phyloP scores from a whole-genome alignment of 1,140 invertebrate genomes.

The Aphelenchoides fujianensis region DNA sequence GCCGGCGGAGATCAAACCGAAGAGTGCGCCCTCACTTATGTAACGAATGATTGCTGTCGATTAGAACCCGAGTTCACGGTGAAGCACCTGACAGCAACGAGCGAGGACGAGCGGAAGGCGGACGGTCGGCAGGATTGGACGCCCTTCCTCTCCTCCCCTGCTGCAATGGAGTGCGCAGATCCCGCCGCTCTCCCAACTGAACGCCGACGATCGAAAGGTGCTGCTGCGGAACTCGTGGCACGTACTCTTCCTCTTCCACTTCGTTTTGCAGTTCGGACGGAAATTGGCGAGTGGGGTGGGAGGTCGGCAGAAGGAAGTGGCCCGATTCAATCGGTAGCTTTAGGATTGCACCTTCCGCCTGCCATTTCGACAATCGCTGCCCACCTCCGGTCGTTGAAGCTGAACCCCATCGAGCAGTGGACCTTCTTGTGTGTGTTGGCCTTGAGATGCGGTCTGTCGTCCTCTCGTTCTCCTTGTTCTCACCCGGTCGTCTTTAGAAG shows the following conservation, averaged over 20 bases:
- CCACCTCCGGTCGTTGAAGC: slow-evolving; percentile 14
- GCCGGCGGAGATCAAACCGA: background rate
- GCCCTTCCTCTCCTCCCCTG: slow-evolving; percentile 19
- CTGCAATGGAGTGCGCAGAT: slow-evolving; percentile 21
- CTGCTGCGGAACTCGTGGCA: slow-evolving; percentile 38
- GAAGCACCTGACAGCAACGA: background rate
- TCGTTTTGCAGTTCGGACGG: slow-evolving; percentile 20
- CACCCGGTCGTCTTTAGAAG: background rate
- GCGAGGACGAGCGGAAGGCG: slow-evolving; percentile 18
- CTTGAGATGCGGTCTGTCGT: slow-evolving; percentile 12
- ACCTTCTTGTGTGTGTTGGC: slow-evolving; percentile 21
- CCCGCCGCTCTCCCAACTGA: slow-evolving; percentile 20
- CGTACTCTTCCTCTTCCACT: slow-evolving; percentile 41
- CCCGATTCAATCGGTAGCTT: background rate
- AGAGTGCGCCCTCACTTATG: background rate
- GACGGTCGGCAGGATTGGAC: slow-evolving; percentile 17
- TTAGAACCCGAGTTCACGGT: slow-evolving; percentile 22
- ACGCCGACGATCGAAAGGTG: slow-evolving; percentile 21
- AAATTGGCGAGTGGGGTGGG: too few species aligned
- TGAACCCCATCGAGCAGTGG: slow-evolving; percentile 33
- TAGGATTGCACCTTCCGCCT: background rate
- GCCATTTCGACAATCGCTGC: background rate
- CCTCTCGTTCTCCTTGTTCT: background rate
- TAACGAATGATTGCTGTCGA: background rate
- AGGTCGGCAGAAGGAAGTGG: background rate